Evolutionary conservation across 1,140 invertebrate genomes (phyloP), one percentile per base, ranked within the genome.

Genomic region (Cydia strobilella): DNA sequence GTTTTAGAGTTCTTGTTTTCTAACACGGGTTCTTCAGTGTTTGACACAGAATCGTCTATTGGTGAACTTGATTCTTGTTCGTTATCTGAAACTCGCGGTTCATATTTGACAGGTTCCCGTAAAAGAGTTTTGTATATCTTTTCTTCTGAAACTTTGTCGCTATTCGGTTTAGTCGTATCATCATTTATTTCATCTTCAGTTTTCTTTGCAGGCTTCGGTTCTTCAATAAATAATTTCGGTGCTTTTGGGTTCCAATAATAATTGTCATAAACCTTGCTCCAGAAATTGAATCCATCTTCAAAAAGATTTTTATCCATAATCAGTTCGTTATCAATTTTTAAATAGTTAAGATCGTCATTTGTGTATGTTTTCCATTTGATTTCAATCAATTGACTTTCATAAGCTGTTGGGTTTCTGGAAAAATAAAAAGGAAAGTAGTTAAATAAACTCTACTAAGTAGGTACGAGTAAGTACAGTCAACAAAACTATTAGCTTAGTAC

Each of bases 251-350:
- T 86, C 88, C 88, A 90, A 63, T 91, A 85, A 79, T 87, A 84
- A 48, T 90, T 89, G 15, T 84, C 77, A 75, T 92, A 92, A 25
- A 90, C 73, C 78, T 83, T 83, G 63, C 90, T 77, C 90, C 90
- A 92, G 71, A 91, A 88, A 9, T 81, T 74, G 65, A 82, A 90
- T 63, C 77, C 80, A 59, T 89, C 80, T 39, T 72, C 77, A 48
- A 89, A 86, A 0, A 87, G 72, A 75, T 89, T 77, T 66, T 82
- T 83, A 42, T 86, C 87, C 63, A 88, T 79, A 69, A 77, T 77
- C 20, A 88, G 74, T 74, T 81, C 81, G 20, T 77, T 80, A 25
- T 83, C 78, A 62, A 92, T 90, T 39, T 86, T 77, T 73, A 92
- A 76, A 73, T 90, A 90, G n/a, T 87, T 80, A 25, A 71, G 79